A percentile compares a stretch with the other conserved stretches of the same genome.
phyloP scores from a whole-genome alignment of 2,113 vertebrate genomes.

The Thermophis baileyi region DNA sequence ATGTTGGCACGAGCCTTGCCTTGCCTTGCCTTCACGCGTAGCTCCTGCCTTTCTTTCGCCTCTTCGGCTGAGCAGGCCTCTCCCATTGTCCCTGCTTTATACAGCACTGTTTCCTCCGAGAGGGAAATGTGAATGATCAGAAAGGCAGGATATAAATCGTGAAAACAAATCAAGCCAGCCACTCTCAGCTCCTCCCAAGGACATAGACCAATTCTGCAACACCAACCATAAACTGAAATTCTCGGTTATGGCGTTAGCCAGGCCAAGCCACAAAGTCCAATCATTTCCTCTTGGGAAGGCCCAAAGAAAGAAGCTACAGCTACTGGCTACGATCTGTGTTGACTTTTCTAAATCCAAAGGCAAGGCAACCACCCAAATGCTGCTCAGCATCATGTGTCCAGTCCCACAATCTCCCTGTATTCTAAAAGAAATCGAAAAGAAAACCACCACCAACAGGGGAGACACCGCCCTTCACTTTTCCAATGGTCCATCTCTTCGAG shows the following conservation, averaged over 20 bases:
- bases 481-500: background rate
- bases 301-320: too few species aligned
- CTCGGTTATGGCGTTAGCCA: background rate
- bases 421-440: too few species aligned
- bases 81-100: background rate
- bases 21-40: background rate
- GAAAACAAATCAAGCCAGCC: background rate
- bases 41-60: background rate
- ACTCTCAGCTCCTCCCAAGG: background rate
- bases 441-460: rapidly evolving
- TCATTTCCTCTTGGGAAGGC: background rate
- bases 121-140: background rate
- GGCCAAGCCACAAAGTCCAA: background rate
- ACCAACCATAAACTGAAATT: background rate
- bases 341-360: background rate
- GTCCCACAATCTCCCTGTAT: too few species aligned
- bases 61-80: background rate
- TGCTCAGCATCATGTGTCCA: background rate
- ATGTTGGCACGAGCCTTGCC: background rate
- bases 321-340: too few species aligned
- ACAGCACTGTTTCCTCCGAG: background rate
- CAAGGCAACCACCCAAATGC: background rate
- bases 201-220: background rate
- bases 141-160: background rate
- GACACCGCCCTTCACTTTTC: background rate